Evolutionary conservation across 2,797 vertebrate genomes (phyloP).

Genomic region (Acanthurus leucopareius): DNA sequence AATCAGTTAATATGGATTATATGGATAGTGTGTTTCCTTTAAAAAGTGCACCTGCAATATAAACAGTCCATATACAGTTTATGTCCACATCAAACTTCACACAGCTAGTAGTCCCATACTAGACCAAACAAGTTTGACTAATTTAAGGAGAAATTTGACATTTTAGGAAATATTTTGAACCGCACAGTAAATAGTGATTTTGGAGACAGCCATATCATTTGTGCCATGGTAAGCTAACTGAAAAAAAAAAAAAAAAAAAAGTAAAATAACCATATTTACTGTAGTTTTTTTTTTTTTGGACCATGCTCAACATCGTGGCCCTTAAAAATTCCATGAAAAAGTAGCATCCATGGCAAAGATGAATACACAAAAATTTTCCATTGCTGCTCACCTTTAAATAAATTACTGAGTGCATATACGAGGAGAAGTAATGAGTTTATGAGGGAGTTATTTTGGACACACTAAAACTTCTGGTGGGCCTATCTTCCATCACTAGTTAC

Average conservation of each 20-base stretch:
- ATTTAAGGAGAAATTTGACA: neutral
- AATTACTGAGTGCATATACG: neutral
- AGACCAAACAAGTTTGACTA: neutral
- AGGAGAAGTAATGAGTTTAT: neutral
- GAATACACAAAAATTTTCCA: neutral
- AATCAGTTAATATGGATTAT: neutral
- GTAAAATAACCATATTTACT: no score
- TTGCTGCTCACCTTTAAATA: neutral
- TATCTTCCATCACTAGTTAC: neutral
- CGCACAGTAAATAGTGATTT: no score
- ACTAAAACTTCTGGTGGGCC: neutral
- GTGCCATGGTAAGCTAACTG: no score
- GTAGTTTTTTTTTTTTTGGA: no score
- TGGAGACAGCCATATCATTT: no score
- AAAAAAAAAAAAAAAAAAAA: no score
- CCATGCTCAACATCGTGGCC: no score
- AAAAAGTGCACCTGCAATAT: neutral
- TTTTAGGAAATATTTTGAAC: no score
- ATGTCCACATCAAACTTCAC: no score
- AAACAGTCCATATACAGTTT: no score
- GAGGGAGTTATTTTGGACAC: neutral
- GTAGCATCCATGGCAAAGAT: no score
- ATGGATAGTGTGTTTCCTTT: neutral
- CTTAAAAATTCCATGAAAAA: no score
- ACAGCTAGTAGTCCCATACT: neutral